Evolutionary conservation across 2,113 vertebrate species (phyloP).

Genomic region (Octodon degus): DNA sequence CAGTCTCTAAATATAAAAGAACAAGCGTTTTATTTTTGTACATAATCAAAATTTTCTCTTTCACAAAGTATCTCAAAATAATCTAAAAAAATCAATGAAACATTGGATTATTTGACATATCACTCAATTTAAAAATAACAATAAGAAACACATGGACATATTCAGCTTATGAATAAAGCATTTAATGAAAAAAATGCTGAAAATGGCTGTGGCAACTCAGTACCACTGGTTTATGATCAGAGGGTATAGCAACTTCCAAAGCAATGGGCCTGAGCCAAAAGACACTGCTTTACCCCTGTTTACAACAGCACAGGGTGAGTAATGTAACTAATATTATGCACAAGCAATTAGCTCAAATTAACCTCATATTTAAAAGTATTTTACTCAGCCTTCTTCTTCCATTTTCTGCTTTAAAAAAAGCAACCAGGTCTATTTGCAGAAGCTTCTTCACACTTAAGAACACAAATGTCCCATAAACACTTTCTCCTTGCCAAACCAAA

Average conservation of each 20-base stretch:
- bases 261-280: conserved; percentile 26
- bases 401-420: conserved; percentile 58
- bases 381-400: conserved; percentile 31
- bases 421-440: conserved; percentile 48
- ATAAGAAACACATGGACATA: neutral
- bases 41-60: conserved; percentile 15
- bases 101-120: conserved; percentile 5
- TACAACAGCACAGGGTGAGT: neutral
- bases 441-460: conserved; percentile 33
- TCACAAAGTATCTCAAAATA: conserved; percentile 56
- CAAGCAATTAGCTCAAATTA: conserved; percentile 55
- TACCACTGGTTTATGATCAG: neutral
- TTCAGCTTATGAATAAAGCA: conserved; percentile 42
- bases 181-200: conserved; percentile 7
- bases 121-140: conserved; percentile 37
- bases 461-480: conserved; percentile 48
- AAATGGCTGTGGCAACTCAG: neutral
- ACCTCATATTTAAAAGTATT: conserved; percentile 40
- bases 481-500: conserved; percentile 57
- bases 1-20: conserved; percentile 31
- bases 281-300: neutral
- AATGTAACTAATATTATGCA: conserved; percentile 29
- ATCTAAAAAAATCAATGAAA: conserved; percentile 19
- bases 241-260: conserved; percentile 28
- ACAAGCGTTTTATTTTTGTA: neutral